Conservation (phyloP, 2,888 invertebrate genomes). For the Acronicta psi region DNA sequence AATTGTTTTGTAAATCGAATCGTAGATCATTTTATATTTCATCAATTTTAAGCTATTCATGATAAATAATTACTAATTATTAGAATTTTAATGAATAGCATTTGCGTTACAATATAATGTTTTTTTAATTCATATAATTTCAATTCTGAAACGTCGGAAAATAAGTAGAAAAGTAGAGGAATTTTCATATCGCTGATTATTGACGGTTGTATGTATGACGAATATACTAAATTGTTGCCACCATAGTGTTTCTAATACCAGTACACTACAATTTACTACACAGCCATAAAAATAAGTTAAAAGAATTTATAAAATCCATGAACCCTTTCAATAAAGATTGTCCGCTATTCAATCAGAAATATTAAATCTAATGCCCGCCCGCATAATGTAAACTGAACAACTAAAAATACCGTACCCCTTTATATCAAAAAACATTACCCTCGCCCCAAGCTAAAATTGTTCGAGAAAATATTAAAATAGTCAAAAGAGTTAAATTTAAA, state of each 20-base stretch:
- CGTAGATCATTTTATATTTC: slow-evolving; percentile 25
- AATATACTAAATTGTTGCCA: slow-evolving; percentile 1
- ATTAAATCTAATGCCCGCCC: slow-evolving; percentile 74
- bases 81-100: background rate
- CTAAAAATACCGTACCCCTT: slow-evolving; percentile 76
- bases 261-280: slow-evolving; percentile 34
- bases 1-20: slow-evolving; percentile 68
- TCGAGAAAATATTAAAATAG: slow-evolving; percentile 88
- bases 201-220: slow-evolving; percentile 16
- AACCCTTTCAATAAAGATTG: slow-evolving; percentile 65
- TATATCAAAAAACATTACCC: slow-evolving; percentile 78
- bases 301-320: slow-evolving; percentile 59
- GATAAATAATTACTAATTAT: slow-evolving; percentile 1
- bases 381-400: slow-evolving; percentile 70
- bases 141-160: no score
- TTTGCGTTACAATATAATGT: background rate
- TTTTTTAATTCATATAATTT: background rate
- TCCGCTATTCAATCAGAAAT: slow-evolving; percentile 68
- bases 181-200: slow-evolving; percentile 27
- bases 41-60: slow-evolving; percentile 7
- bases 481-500: slow-evolving; percentile 89
- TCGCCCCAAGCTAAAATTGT: slow-evolving; percentile 82
- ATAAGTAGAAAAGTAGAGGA: background rate
- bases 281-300: slow-evolving; percentile 53
- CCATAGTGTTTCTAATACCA: slow-evolving; percentile 27